A percentile compares a stretch with the other conserved stretches of the same genome.
phyloP scores from a whole-genome alignment of 1,140 invertebrate genomes.

The Phocides pigmalion region DNA sequence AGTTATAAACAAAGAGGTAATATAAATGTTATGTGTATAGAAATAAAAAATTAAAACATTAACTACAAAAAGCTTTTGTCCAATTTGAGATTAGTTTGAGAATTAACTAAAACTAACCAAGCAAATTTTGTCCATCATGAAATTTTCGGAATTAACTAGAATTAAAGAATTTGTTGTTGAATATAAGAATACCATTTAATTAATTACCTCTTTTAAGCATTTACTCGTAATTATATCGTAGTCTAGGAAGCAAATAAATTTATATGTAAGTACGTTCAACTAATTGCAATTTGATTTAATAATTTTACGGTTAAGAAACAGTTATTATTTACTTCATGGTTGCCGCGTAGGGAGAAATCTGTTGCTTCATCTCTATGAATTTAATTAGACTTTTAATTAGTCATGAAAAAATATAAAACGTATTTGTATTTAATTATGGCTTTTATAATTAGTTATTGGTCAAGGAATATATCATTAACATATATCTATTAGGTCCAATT shows the following conservation, averaged over 20 bases:
- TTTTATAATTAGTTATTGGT: slow-evolving; percentile 12
- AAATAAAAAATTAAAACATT: no score
- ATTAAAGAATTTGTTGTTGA: no score
- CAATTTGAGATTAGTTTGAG: no score
- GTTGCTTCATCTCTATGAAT: slow-evolving; percentile 28
- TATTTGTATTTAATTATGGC: neutral
- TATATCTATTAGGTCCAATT: neutral
- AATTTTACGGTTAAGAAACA: slow-evolving; percentile 24
- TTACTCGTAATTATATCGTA: neutral
- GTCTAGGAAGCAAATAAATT: neutral
- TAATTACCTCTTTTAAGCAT: neutral
- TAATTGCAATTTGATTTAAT: slow-evolving; percentile 17
- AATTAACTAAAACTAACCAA: no score
- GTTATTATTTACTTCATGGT: slow-evolving; percentile 17
- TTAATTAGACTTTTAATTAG: slow-evolving; percentile 25
- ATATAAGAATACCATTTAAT: no score
- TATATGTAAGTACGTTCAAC: neutral
- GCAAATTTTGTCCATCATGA: no score
- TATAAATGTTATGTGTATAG: no score
- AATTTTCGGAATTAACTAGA: no score
- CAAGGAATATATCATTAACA: neutral
- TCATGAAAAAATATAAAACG: neutral
- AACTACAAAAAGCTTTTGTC: no score
- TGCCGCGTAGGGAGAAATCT: slow-evolving; percentile 16
- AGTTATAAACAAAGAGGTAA: no score